These are phyloP conservation scores for Tachina grossa DNA, from an alignment of 2,888 invertebrate genomes.

Conservation along the genomic window DNA sequence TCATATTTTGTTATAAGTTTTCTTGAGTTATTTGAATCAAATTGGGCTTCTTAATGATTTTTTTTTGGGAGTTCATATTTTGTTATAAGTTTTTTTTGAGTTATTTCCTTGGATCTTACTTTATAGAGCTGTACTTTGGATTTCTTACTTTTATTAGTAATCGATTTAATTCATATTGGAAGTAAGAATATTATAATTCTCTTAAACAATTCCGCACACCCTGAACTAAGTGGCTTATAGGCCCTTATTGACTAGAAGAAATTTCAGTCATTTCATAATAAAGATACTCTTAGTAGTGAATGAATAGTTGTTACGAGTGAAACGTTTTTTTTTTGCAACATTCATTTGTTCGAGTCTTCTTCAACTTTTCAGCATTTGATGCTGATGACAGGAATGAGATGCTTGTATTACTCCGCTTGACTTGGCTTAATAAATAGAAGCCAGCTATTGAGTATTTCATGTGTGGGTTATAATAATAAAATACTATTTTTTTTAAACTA, in stretches of 20 bases:
- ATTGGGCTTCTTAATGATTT: no score
- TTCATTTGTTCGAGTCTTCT: slow-evolving; percentile 14
- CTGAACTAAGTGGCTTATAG: neutral
- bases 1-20: no score
- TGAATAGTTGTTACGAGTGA: slow-evolving; percentile 25
- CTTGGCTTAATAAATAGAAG: slow-evolving; percentile 33
- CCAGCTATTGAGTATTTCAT: neutral
- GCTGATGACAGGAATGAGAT: slow-evolving; percentile 14
- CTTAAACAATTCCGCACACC: no score
- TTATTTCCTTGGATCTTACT: no score
- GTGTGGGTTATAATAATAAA: slow-evolving; percentile 36
- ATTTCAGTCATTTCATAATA: neutral
- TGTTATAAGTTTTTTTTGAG: no score
- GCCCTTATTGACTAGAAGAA: neutral
- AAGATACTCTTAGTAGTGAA: neutral
- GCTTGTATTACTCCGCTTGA: slow-evolving; percentile 34
- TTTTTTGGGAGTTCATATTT: no score
- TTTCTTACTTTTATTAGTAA: no score
- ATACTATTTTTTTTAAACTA: slow-evolving; percentile 25
- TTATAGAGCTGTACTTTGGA: no score
- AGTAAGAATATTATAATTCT: no score
- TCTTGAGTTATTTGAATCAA: no score
- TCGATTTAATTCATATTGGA: no score
- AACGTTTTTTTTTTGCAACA: slow-evolving; percentile 11
- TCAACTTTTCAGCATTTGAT: slow-evolving; percentile 21